Evolutionary conservation across 2,888 invertebrate genomes (phyloP), one percentile per base, ranked within the genome.

Genomic region (Atherix ibis): DNA sequence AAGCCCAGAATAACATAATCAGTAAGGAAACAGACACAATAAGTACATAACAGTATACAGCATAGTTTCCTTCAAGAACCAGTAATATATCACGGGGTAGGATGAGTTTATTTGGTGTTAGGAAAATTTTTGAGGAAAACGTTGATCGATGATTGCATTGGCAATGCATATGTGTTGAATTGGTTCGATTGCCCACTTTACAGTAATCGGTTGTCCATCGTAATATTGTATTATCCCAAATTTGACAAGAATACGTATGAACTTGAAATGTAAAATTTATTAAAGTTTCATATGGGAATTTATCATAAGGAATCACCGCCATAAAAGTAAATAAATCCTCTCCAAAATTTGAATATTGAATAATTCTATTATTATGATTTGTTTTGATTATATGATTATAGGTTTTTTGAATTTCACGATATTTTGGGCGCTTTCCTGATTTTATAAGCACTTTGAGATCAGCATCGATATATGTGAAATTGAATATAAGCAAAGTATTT

Each of bases 401-500:
- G 6, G 17, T 18, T 14, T 31, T 25, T 5, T 38, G n/a, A 4
- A 35, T 16, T 33, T 35, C 27, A 16, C 22, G 43, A 30, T 47
- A 43, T 13, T 40, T 36, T 4, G 50, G 48, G 5, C 27, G 40
- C 4, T 34, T 27, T 2, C 34, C 28, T 1, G 44, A 29, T 24
- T 35, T 27, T 4, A 46, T 27, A 8, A 46, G 34, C 1, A 47
- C 27, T 14, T 34, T 34, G 4, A 51, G 27, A 9, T 43, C 37
- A 3, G 18, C 32, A 3, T 38, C 27, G 0, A 38, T 10, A 3
- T 33, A 6, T 2, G 24, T 2, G 18, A 51, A 46, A 4, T 34
- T 44, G 2, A 48, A 33, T 5, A 44, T 15, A 8, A 49, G 17
- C 3, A 46, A 29, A 1, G 43, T 34, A 35, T 49, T 44, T 18